Base-by-base conservation (phyloP, 2,888 invertebrate genomes). In the Atherix ibis region DNA sequence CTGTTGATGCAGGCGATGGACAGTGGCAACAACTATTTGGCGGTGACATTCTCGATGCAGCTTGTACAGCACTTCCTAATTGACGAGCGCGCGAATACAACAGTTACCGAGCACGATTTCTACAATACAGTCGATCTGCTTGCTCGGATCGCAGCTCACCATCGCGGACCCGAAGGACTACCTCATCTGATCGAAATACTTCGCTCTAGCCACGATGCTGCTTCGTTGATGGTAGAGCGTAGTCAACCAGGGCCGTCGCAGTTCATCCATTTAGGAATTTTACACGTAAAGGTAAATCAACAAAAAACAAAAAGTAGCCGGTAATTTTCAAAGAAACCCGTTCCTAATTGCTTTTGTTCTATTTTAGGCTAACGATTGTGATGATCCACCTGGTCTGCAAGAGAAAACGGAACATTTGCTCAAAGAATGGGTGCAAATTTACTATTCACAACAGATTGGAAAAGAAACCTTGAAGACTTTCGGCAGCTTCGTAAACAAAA, bases 381-480 rank as follows among this genome's bases (percentile, higher is more conserved):
- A 85, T 49, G 95, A 95, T 63, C 94, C 94, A 3, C 88, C 88
- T 1, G 92, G 89, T 15, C 66, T 95, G 27, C 79, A 85, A 48
- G 95, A 94, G 52, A 95, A 94, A 59, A 92, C 94, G 0, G 97
- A 98, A 58, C 84, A 70, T 48, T 66, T 98, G 9, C 68, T 98
- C 22, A 72, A 94, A 15, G 97, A 98, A 52, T 99, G 98, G 98
- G 84, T 95, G 12, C 75, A 72, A 40, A 78, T 94, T 51, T 88
- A 87, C 48, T 80, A 91, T 51, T 76, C 77, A 13, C 60, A 58
- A 35, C 79, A 82, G 4, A 70, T 76, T 12, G 80, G 81, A 32
- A 75, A 85, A 27, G 88, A 88, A 52, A 74, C 85, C 0, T 77
- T 79, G 1, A 92, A 92, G 59, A 87, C 92, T 26, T 94, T 97